Conservation (phyloP, 2,888 invertebrate species). For the Pasiphila rectangulata region DNA sequence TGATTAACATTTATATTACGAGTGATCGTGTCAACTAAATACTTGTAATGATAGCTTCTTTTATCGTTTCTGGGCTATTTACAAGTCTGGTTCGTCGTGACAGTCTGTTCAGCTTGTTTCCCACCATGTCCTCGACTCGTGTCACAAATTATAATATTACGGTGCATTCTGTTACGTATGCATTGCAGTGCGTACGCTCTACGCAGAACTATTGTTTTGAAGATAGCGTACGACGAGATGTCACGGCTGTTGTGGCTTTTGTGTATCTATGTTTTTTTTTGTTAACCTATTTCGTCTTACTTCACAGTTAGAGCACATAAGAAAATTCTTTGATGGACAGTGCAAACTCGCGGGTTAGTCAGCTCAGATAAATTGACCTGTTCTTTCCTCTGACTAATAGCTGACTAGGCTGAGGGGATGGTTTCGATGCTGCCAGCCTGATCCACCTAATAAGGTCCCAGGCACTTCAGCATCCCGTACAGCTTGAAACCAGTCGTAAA, state of each 20-base stretch:
- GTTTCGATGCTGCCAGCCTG: too few relatives aligned
- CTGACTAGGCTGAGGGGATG: too few relatives aligned
- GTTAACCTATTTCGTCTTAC: too few relatives aligned
- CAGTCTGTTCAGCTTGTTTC: conserved; percentile 40
- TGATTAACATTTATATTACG: conserved; percentile 18
- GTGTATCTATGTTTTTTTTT: too few relatives aligned
- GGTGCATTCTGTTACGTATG: conserved; percentile 61
- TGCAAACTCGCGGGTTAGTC: not conserved
- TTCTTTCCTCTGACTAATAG: too few relatives aligned
- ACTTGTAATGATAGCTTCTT: conserved; percentile 16
- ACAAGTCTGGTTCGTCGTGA: conserved; percentile 45
- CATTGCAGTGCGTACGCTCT: conserved; percentile 45
- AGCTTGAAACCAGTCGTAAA: too few relatives aligned
- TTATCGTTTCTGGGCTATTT: conserved; percentile 26
- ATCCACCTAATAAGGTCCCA: too few relatives aligned
- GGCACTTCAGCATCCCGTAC: too few relatives aligned
- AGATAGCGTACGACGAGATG: not conserved
- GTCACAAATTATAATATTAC: conserved; percentile 67
- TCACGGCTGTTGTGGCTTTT: not conserved
- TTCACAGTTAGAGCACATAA: conserved; percentile 13
- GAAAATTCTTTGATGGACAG: not conserved
- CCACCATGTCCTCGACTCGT: conserved; percentile 48
- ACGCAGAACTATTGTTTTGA: conserved; percentile 14
- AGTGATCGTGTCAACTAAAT: conserved; percentile 16
- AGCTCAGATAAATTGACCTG: too few relatives aligned